phyloP scores from a whole-genome alignment of 2,888 invertebrate genomes.

The Tiliacea aurago region DNA sequence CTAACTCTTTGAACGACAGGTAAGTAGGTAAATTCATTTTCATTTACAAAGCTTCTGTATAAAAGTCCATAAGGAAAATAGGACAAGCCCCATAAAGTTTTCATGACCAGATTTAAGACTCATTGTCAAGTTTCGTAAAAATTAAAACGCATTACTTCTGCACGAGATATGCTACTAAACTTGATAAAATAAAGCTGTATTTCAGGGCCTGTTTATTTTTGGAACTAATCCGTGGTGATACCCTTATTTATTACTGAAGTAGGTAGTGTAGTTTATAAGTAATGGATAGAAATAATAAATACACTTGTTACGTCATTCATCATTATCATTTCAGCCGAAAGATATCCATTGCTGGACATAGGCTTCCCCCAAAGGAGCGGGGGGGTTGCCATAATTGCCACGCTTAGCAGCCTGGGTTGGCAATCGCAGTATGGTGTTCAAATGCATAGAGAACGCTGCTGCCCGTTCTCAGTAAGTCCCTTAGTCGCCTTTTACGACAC shows the following conservation, averaged over 20 bases:
- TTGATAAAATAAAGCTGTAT: background rate
- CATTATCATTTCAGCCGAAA: too few species aligned
- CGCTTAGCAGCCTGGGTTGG: too few species aligned
- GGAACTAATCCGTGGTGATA: background rate
- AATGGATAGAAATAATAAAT: background rate
- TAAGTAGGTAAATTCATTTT: constrained; percentile 19
- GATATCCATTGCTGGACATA: too few species aligned
- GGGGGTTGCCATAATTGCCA: too few species aligned
- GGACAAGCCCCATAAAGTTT: constrained; percentile 36
- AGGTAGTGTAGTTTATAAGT: background rate
- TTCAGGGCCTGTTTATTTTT: background rate
- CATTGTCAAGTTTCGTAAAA: constrained; percentile 30
- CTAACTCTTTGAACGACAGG: constrained; percentile 21
- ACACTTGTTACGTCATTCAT: background rate
- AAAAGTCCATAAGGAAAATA: constrained; percentile 42
- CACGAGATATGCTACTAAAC: background rate
- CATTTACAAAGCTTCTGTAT: constrained; percentile 39
- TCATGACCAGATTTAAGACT: constrained; percentile 43
- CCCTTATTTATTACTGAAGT: background rate
- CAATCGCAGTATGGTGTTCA: too few species aligned
- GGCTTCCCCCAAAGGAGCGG: too few species aligned
- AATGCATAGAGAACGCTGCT: too few species aligned
- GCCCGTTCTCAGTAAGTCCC: too few species aligned
- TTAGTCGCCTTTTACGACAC: too few species aligned
- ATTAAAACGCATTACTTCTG: constrained; percentile 17